Percentiles rank a stretch among this genome's conserved stretches.
Evolutionary conservation across 2,888 invertebrate genomes (phyloP).

Genomic region (Pristionchus japonicus): DNA sequence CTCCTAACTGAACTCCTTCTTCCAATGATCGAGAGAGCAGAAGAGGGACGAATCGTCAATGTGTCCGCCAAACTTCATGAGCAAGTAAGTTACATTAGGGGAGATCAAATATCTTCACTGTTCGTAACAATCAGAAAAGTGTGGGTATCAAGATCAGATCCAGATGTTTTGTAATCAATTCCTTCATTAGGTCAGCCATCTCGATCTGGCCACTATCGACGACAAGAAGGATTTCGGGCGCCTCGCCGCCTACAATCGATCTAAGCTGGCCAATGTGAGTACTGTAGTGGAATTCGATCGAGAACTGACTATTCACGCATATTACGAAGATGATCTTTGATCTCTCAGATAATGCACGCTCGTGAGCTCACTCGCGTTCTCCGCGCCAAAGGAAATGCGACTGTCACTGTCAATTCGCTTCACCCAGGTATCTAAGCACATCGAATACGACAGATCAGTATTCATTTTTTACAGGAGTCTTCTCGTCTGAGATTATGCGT

Average conservation of each 20-base stretch:
- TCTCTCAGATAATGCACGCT: constrained; percentile 14
- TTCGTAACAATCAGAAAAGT: neutral
- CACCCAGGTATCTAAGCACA: constrained; percentile 86
- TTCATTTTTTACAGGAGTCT: constrained; percentile 77
- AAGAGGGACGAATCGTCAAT: constrained; percentile 84
- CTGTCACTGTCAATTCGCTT: constrained; percentile 80
- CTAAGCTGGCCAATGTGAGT: constrained; percentile 71
- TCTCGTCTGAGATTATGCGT: neutral
- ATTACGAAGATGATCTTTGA: neutral
- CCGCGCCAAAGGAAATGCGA: neutral
- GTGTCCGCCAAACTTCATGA: constrained; percentile 79
- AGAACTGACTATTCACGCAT: neutral
- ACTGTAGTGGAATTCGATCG: neutral
- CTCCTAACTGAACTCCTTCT: constrained; percentile 84
- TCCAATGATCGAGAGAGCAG: constrained; percentile 81
- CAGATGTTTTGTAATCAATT: too few relatives aligned
- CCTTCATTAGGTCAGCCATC: constrained; percentile 53
- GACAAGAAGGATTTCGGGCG: constrained; percentile 65
- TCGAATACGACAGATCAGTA: neutral
- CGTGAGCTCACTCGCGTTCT: constrained; percentile 22
- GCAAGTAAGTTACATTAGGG: neutral
- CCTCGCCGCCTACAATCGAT: constrained; percentile 68
- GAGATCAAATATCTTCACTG: neutral
- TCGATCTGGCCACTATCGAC: constrained; percentile 62
- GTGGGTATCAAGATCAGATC: neutral